These are phyloP conservation scores for Lipophrys pholis DNA, from an alignment of 2,113 vertebrate genomes.

Conservation along the genomic window DNA sequence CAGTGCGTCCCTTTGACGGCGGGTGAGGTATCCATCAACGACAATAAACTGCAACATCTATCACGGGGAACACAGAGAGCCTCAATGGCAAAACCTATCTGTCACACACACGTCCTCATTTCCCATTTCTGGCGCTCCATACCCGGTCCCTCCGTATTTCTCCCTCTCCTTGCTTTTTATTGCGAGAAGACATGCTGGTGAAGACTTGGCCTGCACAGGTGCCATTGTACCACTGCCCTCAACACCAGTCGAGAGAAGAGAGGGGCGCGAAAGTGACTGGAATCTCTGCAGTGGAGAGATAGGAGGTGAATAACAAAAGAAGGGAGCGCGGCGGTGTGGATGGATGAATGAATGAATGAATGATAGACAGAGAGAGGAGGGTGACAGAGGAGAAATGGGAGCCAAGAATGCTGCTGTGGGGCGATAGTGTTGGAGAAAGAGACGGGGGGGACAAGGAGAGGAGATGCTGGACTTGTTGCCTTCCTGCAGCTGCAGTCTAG, in stretches of 20 bases:
- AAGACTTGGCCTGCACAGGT: slow-evolving; percentile 32
- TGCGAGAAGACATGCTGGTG: slow-evolving; percentile 36
- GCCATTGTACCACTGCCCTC: slow-evolving; percentile 26
- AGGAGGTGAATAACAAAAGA: slow-evolving; percentile 63
- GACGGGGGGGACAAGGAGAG: slow-evolving; percentile 8
- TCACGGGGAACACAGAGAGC: slow-evolving; percentile 7
- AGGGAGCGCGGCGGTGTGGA: slow-evolving; percentile 41
- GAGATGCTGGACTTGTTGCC: slow-evolving; percentile 52
- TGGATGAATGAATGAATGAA: slow-evolving; percentile 58
- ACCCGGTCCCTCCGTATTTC: not conserved
- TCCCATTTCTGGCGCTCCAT: not conserved
- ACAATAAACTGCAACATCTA: slow-evolving; percentile 14
- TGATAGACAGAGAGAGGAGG: slow-evolving; percentile 31
- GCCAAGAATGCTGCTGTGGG: slow-evolving; percentile 64
- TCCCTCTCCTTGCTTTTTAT: slow-evolving; percentile 25
- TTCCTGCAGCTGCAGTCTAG: slow-evolving; percentile 24
- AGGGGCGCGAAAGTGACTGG: slow-evolving; percentile 23
- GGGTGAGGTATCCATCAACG: slow-evolving; percentile 21
- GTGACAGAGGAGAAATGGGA: slow-evolving; percentile 13
- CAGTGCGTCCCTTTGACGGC: not conserved
- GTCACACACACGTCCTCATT: slow-evolving; percentile 16
- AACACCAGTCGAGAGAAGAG: slow-evolving; percentile 24
- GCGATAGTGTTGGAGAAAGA: slow-evolving; percentile 64
- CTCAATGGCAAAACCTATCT: slow-evolving; percentile 4
- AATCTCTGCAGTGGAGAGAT: slow-evolving; percentile 69